Evolutionary conservation across 2,113 vertebrate genomes (phyloP).

Genomic region (Ptilorrhoa leucosticta): DNA sequence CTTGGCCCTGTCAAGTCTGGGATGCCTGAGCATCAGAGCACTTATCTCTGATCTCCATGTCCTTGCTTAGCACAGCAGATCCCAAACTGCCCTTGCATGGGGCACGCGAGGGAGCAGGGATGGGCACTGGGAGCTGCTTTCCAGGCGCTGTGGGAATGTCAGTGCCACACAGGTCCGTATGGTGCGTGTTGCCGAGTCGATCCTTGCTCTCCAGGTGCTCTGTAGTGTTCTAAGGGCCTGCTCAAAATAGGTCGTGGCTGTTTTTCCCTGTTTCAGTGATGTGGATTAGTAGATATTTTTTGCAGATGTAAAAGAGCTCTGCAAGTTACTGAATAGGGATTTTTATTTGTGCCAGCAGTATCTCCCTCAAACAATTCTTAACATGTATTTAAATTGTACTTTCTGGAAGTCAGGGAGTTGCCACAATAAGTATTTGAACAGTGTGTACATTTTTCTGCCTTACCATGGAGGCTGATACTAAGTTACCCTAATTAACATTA

Average conservation of each 20-base stretch:
- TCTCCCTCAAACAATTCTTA: not conserved
- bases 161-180: fast-evolving
- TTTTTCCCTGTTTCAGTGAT: not conserved
- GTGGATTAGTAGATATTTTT: not conserved
- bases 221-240: fast-evolving
- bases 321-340: not conserved
- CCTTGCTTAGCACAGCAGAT: not conserved
- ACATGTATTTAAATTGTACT: not conserved
- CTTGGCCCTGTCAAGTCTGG: not conserved
- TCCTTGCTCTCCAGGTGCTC: not conserved
- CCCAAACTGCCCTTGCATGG: fast-evolving
- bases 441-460: not conserved
- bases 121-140: not conserved
- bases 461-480: not conserved
- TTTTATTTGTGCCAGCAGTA: not conserved
- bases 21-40: fast-evolving
- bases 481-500: not conserved
- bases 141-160: not conserved
- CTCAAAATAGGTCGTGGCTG: not conserved
- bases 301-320: not conserved
- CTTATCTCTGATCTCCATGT: fast-evolving
- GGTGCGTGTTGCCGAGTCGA: fast-evolving
- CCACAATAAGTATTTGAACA: not conserved
- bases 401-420: not conserved
- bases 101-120: not conserved